These are phyloP conservation scores for Cricetomys ansorgei DNA, from an alignment of 2,113 vertebrate genomes.

Conservation along the genomic window DNA sequence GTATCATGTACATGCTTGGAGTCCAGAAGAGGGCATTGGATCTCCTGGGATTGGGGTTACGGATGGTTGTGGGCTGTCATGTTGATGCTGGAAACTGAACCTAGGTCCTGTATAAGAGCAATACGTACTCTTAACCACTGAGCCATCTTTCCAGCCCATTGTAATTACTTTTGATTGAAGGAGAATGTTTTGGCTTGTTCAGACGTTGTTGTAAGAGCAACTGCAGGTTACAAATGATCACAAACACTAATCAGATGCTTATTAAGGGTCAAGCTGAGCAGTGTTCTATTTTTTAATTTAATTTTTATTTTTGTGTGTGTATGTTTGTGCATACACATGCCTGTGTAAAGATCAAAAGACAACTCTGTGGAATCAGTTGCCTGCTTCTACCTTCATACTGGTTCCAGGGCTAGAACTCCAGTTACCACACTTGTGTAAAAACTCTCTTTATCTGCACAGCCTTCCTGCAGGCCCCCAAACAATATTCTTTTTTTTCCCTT, in stretches of 20 bases:
- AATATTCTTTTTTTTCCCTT: neutral
- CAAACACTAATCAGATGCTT: constrained; percentile 12
- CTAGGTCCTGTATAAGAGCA: neutral
- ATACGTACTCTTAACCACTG: neutral
- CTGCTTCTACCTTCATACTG: neutral
- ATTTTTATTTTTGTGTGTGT: neutral
- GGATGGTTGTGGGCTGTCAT: neutral
- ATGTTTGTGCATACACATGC: neutral
- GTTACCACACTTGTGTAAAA: neutral
- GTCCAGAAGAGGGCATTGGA: neutral
- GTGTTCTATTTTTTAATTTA: neutral
- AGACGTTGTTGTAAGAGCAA: neutral
- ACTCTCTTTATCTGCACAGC: neutral
- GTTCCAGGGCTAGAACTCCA: neutral
- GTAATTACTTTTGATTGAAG: neutral
- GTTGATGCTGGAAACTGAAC: neutral
- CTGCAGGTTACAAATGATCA: constrained; percentile 8
- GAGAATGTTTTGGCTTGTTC: neutral
- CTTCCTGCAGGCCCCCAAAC: neutral
- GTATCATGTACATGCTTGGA: neutral
- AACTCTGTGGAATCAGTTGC: neutral
- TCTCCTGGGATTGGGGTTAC: neutral
- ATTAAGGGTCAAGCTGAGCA: neutral
- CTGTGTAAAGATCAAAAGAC: neutral
- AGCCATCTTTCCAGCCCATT: neutral